Percentiles rank a stretch among this genome's conserved stretches.
Evolutionary conservation across 2,888 invertebrate species (phyloP).

Genomic region (Nycteola revayana): DNA sequence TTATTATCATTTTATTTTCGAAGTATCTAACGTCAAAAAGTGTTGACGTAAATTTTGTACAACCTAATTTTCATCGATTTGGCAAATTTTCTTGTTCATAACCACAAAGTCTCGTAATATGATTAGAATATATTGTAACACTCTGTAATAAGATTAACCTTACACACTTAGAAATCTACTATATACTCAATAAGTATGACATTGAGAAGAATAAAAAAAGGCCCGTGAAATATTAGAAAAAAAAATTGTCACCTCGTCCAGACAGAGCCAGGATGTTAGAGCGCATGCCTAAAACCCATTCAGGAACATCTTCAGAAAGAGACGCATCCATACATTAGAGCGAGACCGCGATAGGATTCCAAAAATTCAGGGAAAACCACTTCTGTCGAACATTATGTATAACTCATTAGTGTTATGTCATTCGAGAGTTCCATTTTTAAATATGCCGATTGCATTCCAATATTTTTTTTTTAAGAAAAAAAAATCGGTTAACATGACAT

Average conservation of each 20-base stretch:
- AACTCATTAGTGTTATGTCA: conserved; percentile 46
- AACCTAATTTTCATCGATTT: conserved; percentile 11
- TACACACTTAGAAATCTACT: conserved; percentile 11
- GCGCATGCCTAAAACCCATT: conserved; percentile 73
- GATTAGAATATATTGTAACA: conserved; percentile 22
- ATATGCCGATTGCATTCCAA: conserved; percentile 16
- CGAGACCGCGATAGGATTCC: conserved; percentile 42
- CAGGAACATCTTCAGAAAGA: conserved; percentile 53
- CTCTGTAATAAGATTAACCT: conserved; percentile 31
- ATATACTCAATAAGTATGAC: conserved; percentile 15
- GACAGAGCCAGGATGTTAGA: conserved; percentile 20
- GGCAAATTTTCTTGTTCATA: conserved; percentile 6
- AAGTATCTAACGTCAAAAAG: too few species aligned
- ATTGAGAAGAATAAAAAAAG: conserved; percentile 24
- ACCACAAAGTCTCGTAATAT: conserved; percentile 12
- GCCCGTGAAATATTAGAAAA: conserved; percentile 14
- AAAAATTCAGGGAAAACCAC: conserved; percentile 59
- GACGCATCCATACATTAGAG: conserved; percentile 41
- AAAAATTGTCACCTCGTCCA: conserved; percentile 25
- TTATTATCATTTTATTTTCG: too few species aligned
- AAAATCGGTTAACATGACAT: too few species aligned
- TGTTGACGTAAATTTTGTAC: too few species aligned
- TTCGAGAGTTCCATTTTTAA: conserved; percentile 26
- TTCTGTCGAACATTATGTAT: conserved; percentile 32
- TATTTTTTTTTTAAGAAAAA: conserved; percentile 6